These are phyloP conservation scores for Ammodytes marinus DNA, from an alignment of 2,113 vertebrate genomes.

Conservation along the genomic window DNA sequence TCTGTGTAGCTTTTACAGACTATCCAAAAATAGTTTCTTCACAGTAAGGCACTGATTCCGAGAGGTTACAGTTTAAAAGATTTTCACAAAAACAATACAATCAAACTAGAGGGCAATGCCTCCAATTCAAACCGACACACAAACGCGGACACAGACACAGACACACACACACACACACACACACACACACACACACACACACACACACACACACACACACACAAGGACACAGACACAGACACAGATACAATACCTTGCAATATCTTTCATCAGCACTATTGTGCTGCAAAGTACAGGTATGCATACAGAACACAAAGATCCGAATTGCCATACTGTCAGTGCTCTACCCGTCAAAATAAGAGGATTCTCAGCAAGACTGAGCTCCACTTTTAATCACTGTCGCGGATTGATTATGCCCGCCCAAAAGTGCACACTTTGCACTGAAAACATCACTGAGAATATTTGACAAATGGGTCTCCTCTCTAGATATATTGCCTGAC, in stretches of 20 bases:
- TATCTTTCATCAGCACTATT: slow-evolving; percentile 77
- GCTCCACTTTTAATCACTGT: slow-evolving; percentile 77
- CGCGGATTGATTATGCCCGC: slow-evolving; percentile 74
- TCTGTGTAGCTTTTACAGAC: slow-evolving; percentile 22
- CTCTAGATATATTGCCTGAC: slow-evolving; percentile 63
- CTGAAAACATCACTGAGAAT: slow-evolving; percentile 72
- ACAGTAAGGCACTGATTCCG: not conserved
- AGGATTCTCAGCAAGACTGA: slow-evolving; percentile 73
- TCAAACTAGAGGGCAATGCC: slow-evolving; percentile 36
- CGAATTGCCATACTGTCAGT: slow-evolving; percentile 66
- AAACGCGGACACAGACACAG: slow-evolving; percentile 5
- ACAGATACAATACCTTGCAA: slow-evolving; percentile 24
- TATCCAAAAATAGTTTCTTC: slow-evolving; percentile 31
- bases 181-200: slow-evolving; percentile 9
- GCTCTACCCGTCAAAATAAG: slow-evolving; percentile 66
- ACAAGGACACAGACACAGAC: slow-evolving; percentile 8
- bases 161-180: slow-evolving; percentile 9
- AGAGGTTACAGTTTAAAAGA: slow-evolving; percentile 21
- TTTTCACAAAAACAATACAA: slow-evolving; percentile 32
- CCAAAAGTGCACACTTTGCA: slow-evolving; percentile 76
- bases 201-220: slow-evolving; percentile 13
- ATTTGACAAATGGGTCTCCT: slow-evolving; percentile 79
- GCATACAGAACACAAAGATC: slow-evolving; percentile 62
- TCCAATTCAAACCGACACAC: not conserved
- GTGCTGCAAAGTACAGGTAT: slow-evolving; percentile 71